phyloP scores from a whole-genome alignment of 2,797 vertebrate species.

The Lacerta agilis region DNA sequence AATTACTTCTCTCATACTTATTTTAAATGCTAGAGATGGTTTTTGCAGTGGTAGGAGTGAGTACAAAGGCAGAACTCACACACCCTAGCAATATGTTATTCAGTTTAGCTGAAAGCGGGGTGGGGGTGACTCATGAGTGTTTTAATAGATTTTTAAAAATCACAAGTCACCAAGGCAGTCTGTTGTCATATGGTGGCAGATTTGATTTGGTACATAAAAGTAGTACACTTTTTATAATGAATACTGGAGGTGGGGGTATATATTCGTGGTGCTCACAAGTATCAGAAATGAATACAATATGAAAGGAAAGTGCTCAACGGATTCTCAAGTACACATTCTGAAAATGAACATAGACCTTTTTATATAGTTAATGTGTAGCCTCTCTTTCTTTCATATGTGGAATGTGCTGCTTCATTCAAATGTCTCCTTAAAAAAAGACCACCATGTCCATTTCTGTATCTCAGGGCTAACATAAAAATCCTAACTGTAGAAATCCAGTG shows the following conservation, averaged over 20 bases:
- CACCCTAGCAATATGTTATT: slow-evolving; percentile 5
- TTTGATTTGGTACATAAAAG: slow-evolving; percentile 25
- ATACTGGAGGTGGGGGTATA: background rate
- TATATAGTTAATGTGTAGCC: too few species aligned
- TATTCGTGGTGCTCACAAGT: background rate
- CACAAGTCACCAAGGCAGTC: slow-evolving; percentile 26
- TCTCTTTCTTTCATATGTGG: too few species aligned
- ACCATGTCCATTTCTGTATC: background rate
- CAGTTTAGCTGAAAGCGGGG: background rate
- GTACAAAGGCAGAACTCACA: background rate
- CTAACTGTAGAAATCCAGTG: too few species aligned
- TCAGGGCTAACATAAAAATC: background rate
- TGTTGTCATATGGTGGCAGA: slow-evolving; percentile 25
- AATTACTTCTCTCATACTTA: background rate
- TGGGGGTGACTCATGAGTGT: background rate
- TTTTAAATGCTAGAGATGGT: background rate
- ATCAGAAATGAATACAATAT: background rate
- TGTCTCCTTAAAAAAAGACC: too few species aligned
- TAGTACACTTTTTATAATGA: slow-evolving; percentile 22
- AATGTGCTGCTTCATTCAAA: too few species aligned
- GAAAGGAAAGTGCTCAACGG: background rate
- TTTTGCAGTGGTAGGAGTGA: background rate
- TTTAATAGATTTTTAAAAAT: slow-evolving; percentile 46
- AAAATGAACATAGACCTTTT: background rate
- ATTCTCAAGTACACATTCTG: background rate